A percentile compares a stretch with the other conserved stretches of the same genome.
Conservation (phyloP, 2,888 invertebrate species). For the Rutpela maculata region DNA sequence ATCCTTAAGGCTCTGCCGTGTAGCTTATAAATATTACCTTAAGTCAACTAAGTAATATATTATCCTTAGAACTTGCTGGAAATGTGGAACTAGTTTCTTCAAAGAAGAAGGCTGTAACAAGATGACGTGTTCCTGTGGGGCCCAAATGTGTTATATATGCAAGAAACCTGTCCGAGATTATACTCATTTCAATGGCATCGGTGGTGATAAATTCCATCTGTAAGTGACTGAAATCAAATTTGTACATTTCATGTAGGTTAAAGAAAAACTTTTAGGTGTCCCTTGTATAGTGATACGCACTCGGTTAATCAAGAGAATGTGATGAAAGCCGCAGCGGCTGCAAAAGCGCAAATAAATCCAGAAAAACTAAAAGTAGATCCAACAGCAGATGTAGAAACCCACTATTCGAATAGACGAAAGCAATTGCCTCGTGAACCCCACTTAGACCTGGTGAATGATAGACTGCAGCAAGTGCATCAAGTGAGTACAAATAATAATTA, state of each 20-base stretch:
- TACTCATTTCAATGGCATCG: slow-evolving; percentile 75
- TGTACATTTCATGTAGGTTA: not conserved
- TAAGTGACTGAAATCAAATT: slow-evolving; percentile 52
- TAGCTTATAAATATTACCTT: no score
- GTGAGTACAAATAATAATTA: not conserved
- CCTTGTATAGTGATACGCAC: slow-evolving; percentile 72
- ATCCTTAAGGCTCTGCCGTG: no score
- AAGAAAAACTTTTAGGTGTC: slow-evolving; percentile 67
- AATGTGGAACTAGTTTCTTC: slow-evolving; percentile 74
- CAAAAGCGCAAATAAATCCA: slow-evolving; percentile 68
- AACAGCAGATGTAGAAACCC: slow-evolving; percentile 53
- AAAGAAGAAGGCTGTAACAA: slow-evolving; percentile 78
- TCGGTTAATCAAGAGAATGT: slow-evolving; percentile 71
- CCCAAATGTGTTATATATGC: slow-evolving; percentile 78
- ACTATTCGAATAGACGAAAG: slow-evolving; percentile 50
- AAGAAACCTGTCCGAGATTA: slow-evolving; percentile 75
- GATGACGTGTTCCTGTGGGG: slow-evolving; percentile 77
- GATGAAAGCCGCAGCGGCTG: slow-evolving; percentile 69
- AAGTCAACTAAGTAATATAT: no score
- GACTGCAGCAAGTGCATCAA: no score
- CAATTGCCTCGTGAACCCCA: slow-evolving; percentile 31
- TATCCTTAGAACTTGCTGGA: slow-evolving; percentile 72
- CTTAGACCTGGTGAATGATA: not conserved
- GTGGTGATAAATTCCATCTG: slow-evolving; percentile 68
- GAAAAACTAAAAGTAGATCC: slow-evolving; percentile 70